Evolutionary conservation across 2,797 vertebrate genomes (phyloP).

Genomic region (Halcyon leucocephala): DNA sequence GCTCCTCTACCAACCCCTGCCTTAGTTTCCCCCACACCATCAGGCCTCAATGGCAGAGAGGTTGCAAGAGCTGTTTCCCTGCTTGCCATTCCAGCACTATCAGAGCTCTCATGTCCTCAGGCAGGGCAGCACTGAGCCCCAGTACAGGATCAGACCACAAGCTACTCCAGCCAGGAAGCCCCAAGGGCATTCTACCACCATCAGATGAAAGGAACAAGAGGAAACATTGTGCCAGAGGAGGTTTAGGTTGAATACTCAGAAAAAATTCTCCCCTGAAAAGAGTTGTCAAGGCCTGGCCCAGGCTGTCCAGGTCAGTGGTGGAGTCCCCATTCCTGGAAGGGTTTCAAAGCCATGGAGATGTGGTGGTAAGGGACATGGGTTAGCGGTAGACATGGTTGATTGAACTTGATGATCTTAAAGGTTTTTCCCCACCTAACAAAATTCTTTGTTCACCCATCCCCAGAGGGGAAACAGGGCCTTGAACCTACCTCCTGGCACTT

Average conservation of each 20-base stretch:
- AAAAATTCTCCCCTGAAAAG: too few relatives aligned
- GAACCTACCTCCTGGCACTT: neutral
- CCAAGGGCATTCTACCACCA: fast-evolving
- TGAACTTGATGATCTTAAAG: too few relatives aligned
- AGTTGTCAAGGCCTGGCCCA: neutral
- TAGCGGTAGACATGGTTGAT: too few relatives aligned
- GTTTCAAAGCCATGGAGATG: neutral
- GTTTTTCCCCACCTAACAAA: neutral
- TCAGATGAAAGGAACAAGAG: neutral
- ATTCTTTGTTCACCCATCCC: neutral
- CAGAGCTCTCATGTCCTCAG: fast-evolving
- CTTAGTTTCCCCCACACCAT: neutral
- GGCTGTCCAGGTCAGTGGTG: neutral
- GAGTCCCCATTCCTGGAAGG: neutral
- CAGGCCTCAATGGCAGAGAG: neutral
- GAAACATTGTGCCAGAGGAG: neutral
- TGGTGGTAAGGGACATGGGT: neutral
- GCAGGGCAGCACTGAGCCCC: neutral
- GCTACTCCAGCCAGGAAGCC: neutral
- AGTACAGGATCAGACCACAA: neutral
- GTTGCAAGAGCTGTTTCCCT: neutral
- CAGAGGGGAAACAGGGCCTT: neutral
- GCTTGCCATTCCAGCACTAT: neutral
- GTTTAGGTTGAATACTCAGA: neutral
- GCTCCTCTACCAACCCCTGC: fast-evolving